phyloP scores from a whole-genome alignment of 2,888 invertebrate genomes.

The Corythucha ciliata region DNA sequence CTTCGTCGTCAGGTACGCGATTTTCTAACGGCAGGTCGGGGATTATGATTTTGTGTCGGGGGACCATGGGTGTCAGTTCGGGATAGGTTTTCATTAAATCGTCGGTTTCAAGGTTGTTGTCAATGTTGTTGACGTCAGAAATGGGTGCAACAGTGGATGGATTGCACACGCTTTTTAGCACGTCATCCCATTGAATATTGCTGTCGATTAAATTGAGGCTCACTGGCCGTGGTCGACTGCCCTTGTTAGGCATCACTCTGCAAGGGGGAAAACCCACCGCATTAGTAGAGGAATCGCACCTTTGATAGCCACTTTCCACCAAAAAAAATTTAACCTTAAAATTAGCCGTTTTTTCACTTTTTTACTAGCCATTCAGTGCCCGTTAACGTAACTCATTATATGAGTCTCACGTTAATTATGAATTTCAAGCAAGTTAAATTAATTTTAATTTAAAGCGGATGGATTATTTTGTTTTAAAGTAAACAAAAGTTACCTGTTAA shows the following conservation, averaged over 20 bases:
- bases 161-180: constrained; percentile 41
- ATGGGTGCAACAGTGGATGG: constrained; percentile 6
- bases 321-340: too few species aligned
- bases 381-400: too few species aligned
- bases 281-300: constrained; percentile 26
- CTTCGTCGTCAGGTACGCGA: not conserved
- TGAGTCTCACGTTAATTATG: too few species aligned
- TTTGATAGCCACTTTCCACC: constrained; percentile 47
- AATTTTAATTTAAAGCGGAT: too few species aligned
- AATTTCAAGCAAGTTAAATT: too few species aligned
- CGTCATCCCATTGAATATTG: constrained; percentile 41
- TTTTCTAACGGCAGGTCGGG: too few species aligned
- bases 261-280: too few species aligned
- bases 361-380: too few species aligned
- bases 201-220: constrained; percentile 36
- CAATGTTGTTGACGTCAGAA: not conserved
- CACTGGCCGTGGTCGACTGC: constrained; percentile 37
- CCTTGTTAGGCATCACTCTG: constrained; percentile 25
- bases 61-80: not conserved
- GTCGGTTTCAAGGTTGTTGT: not conserved
- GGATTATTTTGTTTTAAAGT: too few species aligned
- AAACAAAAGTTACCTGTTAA: too few species aligned
- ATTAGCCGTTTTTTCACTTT: too few species aligned
- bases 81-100: not conserved
- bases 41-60: not conserved